phyloP scores from a whole-genome alignment of 1,140 invertebrate genomes.

The Microplitis demolitor region DNA sequence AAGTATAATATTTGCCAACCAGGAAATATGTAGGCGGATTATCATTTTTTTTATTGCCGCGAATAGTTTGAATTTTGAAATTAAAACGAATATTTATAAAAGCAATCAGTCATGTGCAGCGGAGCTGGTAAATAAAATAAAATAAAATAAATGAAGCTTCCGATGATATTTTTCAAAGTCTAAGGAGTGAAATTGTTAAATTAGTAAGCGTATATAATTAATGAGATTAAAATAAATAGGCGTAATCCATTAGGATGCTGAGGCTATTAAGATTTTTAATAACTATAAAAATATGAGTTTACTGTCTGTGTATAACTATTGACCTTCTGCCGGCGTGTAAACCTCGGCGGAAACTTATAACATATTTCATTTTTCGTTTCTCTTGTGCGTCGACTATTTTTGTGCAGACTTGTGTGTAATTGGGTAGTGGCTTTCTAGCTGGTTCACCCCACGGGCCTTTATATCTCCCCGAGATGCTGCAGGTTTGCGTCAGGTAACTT shows the following conservation, averaged over 20 bases:
- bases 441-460: conserved; percentile 48
- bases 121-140: too few species aligned
- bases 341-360: conserved; percentile 45
- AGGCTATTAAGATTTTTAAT: too few species aligned
- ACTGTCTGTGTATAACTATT: neutral
- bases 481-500: conserved; percentile 46
- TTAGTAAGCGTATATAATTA: neutral
- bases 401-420: conserved; percentile 31
- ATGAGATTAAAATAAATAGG: too few species aligned
- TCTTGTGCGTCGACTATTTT: conserved; percentile 44
- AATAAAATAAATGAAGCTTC: too few species aligned
- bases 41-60: too few species aligned
- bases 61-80: too few species aligned
- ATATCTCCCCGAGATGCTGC: conserved; percentile 45
- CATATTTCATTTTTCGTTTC: conserved; percentile 58
- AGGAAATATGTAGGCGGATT: conserved; percentile 1
- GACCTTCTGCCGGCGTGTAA: conserved; percentile 23
- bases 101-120: too few species aligned
- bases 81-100: too few species aligned
- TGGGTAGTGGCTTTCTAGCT: conserved; percentile 48
- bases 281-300: neutral
- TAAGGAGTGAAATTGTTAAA: neutral
- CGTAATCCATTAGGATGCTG: neutral
- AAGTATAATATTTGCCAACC: conserved; percentile 3
- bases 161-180: too few species aligned